Base-by-base conservation (phyloP, 2,797 vertebrate species). In the Gastrophryne carolinensis region DNA sequence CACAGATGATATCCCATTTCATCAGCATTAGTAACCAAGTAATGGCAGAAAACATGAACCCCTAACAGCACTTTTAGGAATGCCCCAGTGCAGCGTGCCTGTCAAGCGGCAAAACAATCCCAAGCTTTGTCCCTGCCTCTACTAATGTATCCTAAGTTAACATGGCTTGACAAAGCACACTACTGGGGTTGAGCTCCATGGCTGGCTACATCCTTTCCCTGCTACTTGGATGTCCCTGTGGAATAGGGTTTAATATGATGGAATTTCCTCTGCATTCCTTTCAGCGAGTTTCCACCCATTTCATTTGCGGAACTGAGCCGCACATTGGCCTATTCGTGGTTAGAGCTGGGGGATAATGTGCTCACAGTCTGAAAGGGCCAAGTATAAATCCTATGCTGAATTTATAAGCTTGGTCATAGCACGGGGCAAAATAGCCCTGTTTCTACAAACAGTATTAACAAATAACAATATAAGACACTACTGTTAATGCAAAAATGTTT, bases 211-310 rank as follows among this genome's bases (percentile, higher is more conserved):
- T 76, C 73, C 57, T 54, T 23, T 63, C 58, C 67, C 67, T 19
- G 27, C 58, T 50, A 10, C 39, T 62, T 70, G 58, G 57, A 71
- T 65, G 50, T 69, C 73, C 75, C 75, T 47, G 56, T 71, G 67
- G 75, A 71, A 77, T 77, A 77, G 71, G 49, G 57, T 77, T 71
- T 77, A 71, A 67, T 63, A 77, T 37, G 67, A 71, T 77, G 75
- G 75, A 77, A 77, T 77, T 77, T 77, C 75, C 67, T 77, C 65
- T 71, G 60, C 60, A 77, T 77, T 77, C 75, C 75, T 77, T 77
- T 71, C 17, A 23, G 27, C 34, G 27, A 47, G 66, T 39, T 71
- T 77, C 75, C 75, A 71, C 75, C 75, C 67, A 49, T 63, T 57
- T 64, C 75, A 50, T 71, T 44, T 47, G 66, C 30, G 50, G 58